Evolutionary conservation across 1,140 invertebrate genomes (phyloP), one percentile per base, ranked within the genome.

Genomic region (Pissodes strobi): DNA sequence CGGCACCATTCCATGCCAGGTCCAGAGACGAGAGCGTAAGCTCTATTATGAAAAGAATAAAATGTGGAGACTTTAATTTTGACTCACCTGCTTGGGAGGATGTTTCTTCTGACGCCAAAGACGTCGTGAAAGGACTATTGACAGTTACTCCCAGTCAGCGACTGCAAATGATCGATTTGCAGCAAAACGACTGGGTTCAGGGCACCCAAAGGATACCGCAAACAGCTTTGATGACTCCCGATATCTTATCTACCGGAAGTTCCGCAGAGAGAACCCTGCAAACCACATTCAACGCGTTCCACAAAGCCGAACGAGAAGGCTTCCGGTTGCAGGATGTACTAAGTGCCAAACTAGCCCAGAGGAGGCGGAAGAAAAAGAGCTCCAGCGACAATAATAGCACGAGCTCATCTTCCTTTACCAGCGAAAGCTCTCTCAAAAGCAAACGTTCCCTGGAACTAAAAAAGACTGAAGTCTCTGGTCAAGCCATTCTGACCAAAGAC

Each of bases 21-120:
- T 87, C 86, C 5, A 82, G 85, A 46, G 87, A 91, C 51, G 89
- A 91, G 67, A 89, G 84, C 27, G 85, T 90, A 19, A 83, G 83
- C 1, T 84, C 84, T 1, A 88, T 94, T 17, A 93, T 94, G 83
- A 83, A 87, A 49, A 80, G 90, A 63, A 95, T 95, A 49, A 87
- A 88, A 72, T 82, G 82, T 15, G 93, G 92, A 12, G 85, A 88
- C 65, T 90, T 94, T 71, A 84, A 86, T 71, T 90, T 95, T 76
- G 76, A 83, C 56, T 86, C 86, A 8, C 78, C 84, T 9, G 83
- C 84, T 23, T 95, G 92, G 93, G 79, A 80, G 5, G 80, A 82
- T 57, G 87, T 96, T 13, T 93, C 90, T 1, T 66, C 79, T 2
- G 81, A 85, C 59, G 93, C 91, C 9, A 93, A 93, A 79, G 80